phyloP scores from a whole-genome alignment of 2,113 vertebrate genomes.

The pig (Sus scrofa) region DNA sequence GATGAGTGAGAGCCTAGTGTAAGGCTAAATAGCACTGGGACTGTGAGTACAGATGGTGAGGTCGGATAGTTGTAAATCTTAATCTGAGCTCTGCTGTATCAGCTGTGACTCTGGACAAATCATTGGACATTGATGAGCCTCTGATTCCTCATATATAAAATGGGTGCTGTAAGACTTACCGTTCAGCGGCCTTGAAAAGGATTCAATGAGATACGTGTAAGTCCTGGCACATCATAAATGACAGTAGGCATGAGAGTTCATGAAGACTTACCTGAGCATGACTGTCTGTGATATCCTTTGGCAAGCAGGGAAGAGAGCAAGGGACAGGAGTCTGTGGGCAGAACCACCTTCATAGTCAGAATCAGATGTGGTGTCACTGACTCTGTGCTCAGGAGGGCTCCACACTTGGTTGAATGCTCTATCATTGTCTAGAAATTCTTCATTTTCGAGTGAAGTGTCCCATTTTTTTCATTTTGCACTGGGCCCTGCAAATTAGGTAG shows the following conservation, averaged over 20 bases:
- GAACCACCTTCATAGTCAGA: rapidly evolving
- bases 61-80: neutral
- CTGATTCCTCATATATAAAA: neutral
- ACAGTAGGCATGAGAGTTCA: neutral
- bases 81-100: neutral
- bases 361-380: neutral
- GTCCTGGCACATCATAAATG: too few species aligned
- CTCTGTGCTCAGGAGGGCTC: neutral
- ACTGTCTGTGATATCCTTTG: neutral
- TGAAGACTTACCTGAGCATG: neutral
- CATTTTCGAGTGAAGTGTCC: neutral
- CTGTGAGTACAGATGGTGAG: neutral
- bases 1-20: neutral
- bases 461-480: neutral
- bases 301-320: neutral
- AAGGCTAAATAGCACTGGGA: neutral
- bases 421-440: neutral
- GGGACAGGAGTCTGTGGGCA: neutral
- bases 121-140: neutral
- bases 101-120: neutral
- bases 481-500: neutral
- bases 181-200: neutral
- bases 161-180: neutral
- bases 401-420: neutral
- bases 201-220: neutral